Evolutionary conservation across 2,888 invertebrate species (phyloP).

Genomic region (Caenorhabditis doughertyi): DNA sequence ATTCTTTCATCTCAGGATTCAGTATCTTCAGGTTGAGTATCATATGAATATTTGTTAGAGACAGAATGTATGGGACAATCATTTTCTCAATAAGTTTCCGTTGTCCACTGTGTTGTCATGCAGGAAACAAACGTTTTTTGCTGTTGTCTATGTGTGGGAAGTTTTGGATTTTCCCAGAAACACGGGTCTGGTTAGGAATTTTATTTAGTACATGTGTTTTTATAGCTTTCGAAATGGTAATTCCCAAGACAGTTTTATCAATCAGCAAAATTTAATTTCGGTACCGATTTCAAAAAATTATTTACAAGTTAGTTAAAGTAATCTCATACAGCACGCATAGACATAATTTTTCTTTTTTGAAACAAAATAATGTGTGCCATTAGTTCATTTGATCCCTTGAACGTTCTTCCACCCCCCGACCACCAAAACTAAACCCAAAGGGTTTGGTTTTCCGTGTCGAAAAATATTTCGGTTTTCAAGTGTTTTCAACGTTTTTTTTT

Average conservation of each 20-base stretch:
- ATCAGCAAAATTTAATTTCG: too few species aligned
- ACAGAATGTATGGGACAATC: conserved; percentile 10
- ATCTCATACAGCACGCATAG: neutral
- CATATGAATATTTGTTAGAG: conserved; percentile 11
- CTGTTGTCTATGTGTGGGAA: neutral
- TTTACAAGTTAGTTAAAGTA: too few species aligned
- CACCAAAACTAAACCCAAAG: conserved; percentile 1
- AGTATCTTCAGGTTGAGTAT: neutral
- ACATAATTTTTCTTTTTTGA: conserved; percentile 1
- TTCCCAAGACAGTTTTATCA: too few species aligned
- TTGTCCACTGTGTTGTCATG: conserved; percentile 11
- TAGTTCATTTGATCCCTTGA: neutral
- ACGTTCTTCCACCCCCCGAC: neutral
- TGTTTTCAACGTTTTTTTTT: conserved; percentile 27
- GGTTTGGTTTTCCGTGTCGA: conserved; percentile 10
- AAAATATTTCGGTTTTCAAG: conserved; percentile 39
- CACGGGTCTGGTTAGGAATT: neutral
- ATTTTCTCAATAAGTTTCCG: conserved; percentile 54
- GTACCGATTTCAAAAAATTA: neutral
- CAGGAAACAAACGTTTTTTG: conserved; percentile 16
- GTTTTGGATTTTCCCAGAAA: neutral
- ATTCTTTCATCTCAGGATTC: conserved; percentile 26
- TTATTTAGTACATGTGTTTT: too few species aligned
- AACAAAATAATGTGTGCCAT: conserved; percentile 15
- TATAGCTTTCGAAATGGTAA: too few species aligned